Percentiles rank a stretch among this genome's conserved stretches.
These are phyloP conservation scores for Trissonchulus sp. DNA, from an alignment of 2,888 invertebrate species.

Conservation along the genomic window DNA sequence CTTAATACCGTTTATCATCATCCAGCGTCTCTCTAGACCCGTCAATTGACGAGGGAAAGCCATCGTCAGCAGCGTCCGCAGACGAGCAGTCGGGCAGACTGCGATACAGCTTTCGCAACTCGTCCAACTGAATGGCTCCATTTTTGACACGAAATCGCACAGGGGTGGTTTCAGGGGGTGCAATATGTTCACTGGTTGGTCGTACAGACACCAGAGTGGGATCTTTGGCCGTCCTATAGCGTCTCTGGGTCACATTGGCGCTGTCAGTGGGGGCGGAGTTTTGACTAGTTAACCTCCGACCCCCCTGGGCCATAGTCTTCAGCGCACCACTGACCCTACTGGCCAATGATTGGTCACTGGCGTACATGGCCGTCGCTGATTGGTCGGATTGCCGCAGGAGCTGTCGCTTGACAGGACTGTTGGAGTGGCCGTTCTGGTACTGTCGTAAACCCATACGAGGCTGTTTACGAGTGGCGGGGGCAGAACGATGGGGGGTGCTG, in stretches of 20 bases:
- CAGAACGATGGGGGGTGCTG: neutral
- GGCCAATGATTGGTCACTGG: neutral
- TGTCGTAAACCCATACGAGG: neutral
- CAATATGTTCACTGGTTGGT: neutral
- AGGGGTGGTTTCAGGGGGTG: neutral
- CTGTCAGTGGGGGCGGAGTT: constrained; percentile 17
- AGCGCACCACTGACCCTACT: neutral
- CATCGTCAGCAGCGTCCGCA: neutral
- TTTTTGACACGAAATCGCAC: neutral
- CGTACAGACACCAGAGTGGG: too few relatives aligned
- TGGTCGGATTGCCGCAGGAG: constrained; percentile 36
- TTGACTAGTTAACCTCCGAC: neutral
- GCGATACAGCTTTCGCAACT: constrained; percentile 27
- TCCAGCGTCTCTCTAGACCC: neutral
- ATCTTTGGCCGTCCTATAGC: neutral
- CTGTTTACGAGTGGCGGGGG: neutral
- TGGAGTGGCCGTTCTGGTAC: neutral
- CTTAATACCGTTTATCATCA: neutral
- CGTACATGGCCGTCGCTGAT: constrained; percentile 27
- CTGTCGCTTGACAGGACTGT: constrained; percentile 14
- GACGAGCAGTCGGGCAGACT: constrained; percentile 28
- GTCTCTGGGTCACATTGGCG: neutral
- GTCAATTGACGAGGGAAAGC: neutral
- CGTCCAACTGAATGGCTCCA: constrained; percentile 18
- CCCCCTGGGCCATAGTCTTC: neutral